Conservation (phyloP, 1,140 invertebrate species). For the Penaeus chinensis region DNA sequence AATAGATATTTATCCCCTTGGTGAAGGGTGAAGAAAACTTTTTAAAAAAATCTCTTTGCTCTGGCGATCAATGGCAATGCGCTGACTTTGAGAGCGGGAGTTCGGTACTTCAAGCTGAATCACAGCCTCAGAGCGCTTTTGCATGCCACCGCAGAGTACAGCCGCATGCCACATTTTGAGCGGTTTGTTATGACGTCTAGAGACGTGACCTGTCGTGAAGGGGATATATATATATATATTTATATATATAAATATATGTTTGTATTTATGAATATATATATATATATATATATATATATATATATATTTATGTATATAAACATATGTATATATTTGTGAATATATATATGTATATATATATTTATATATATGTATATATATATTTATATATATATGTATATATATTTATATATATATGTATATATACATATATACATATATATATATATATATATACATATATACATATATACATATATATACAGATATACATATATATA, state of each 20-base stretch:
- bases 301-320: neutral
- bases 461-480: neutral
- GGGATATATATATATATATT: neutral
- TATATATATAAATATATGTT: neutral
- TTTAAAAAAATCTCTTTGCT: too few species aligned
- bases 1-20: too few species aligned
- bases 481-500: neutral
- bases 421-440: neutral
- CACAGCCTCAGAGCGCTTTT: too few species aligned
- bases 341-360: neutral
- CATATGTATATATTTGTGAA: neutral
- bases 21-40: too few species aligned
- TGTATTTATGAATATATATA: neutral
- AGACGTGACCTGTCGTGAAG: too few species aligned
- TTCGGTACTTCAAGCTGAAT: neutral
- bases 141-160: too few species aligned
- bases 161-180: too few species aligned
- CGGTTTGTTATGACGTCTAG: too few species aligned
- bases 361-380: neutral
- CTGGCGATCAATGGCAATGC: too few species aligned
- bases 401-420: neutral
- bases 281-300: neutral
- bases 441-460: neutral
- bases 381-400: neutral
- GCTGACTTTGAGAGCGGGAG: too few species aligned